Base-by-base conservation (phyloP, 2,888 invertebrate species). In the Chrysina gloriosa region DNA sequence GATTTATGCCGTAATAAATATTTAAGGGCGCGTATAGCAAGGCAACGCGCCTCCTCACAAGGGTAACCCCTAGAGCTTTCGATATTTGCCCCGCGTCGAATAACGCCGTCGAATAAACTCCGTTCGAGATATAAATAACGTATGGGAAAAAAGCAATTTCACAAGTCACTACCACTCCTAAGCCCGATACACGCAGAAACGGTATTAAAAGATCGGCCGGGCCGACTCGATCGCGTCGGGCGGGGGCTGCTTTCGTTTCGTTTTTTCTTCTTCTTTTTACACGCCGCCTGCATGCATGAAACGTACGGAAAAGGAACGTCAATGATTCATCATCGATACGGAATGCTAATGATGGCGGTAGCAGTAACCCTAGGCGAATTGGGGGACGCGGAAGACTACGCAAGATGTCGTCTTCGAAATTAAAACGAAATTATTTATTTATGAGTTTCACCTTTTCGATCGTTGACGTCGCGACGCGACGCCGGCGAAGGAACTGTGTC, bases 131-230 rank as follows among this genome's bases (percentile, higher is more conserved):
- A 64, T 64, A 64, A 64, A 64, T 64, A 52, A 50, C 64, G 64
- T 64, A 64, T 50, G 50, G 64, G 64, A 64, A 50, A 61, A 64
- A 64, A 52, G 50, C 64, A 64, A 64, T 64, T 64, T 64, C 52
- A 64, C 64, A 64, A 64, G 64, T 64, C 64, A 64, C 50, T 64
- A 64, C 39, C 64, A 52, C 64, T 64, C 64, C 52, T n/a, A 27
- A 64, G 29, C 52, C 39, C 52, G 36, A 64, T 64, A 64, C 34
- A 52, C 52, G 21, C 64, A 34, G 47, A 61, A 64, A 42, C 9
- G 19, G 45, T 61, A 61, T 42, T 61, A 61, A 36, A 61, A 61
- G 39, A 61, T 61, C 29, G 25, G 27, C 58, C 16, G 25, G 25
- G 31, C 29, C 21, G 16, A 19, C 31, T 31, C 31, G n/a, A 31